These are phyloP conservation scores for Mythimna lalbum DNA, from an alignment of 2,888 invertebrate species.

Conservation along the genomic window DNA sequence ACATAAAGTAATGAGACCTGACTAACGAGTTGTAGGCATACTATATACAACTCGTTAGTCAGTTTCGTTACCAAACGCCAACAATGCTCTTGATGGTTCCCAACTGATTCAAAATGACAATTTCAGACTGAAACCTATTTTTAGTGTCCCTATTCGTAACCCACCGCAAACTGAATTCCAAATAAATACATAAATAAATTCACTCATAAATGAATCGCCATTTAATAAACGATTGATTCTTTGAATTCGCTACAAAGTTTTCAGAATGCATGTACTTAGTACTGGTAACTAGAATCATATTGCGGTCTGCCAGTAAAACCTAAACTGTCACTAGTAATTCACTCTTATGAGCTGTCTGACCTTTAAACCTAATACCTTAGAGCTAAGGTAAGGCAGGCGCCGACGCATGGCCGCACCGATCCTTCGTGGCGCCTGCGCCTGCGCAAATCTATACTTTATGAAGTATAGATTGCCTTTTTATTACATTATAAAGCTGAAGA, in stretches of 20 bases:
- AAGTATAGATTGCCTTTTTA: too few relatives aligned
- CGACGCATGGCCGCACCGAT: slow-evolving; percentile 43
- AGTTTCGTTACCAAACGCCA: too few relatives aligned
- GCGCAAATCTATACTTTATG: slow-evolving; percentile 18
- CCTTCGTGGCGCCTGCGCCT: slow-evolving; percentile 52
- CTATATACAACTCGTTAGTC: too few relatives aligned
- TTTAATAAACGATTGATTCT: slow-evolving; percentile 16
- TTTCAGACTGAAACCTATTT: neutral
- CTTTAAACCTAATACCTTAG: slow-evolving; percentile 60
- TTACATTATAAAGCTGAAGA: too few relatives aligned
- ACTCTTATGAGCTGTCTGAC: slow-evolving; percentile 55
- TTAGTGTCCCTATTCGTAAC: neutral
- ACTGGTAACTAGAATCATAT: slow-evolving; percentile 33
- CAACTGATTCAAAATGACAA: too few relatives aligned
- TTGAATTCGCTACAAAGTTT: slow-evolving; percentile 27
- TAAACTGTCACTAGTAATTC: slow-evolving; percentile 53
- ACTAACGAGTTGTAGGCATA: too few relatives aligned
- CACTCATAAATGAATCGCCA: slow-evolving; percentile 4
- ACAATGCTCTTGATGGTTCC: too few relatives aligned
- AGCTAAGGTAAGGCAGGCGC: slow-evolving; percentile 54
- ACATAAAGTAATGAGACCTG: too few relatives aligned
- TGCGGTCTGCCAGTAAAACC: slow-evolving; percentile 43
- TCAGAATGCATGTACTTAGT: slow-evolving; percentile 27
- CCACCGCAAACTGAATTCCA: slow-evolving; percentile 3
- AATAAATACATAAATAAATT: neutral